Evolutionary conservation across 2,113 vertebrate genomes (phyloP).

Genomic region (Charadrius vociferus): DNA sequence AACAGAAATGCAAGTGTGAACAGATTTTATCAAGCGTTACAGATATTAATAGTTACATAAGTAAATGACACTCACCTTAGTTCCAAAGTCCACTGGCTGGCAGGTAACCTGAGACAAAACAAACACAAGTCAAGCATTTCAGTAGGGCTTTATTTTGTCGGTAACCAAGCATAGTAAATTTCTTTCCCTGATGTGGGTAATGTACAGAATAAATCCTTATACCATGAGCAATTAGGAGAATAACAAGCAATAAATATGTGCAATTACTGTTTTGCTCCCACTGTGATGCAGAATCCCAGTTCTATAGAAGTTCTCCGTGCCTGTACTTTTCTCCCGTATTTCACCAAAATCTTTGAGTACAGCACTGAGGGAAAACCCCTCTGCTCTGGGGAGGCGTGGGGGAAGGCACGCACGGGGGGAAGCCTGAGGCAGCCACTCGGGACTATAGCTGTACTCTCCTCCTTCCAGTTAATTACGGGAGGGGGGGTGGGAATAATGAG

Average conservation of each 20-base stretch:
- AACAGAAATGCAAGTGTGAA: background rate
- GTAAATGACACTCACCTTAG: background rate
- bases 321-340: background rate
- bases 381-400: rapidly evolving
- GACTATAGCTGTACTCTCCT: background rate
- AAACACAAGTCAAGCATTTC: background rate
- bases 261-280: background rate
- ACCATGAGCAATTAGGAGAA: background rate
- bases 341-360: background rate
- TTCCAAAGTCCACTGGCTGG: conserved; percentile 29
- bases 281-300: background rate
- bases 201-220: background rate
- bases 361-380: background rate
- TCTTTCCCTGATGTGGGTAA: background rate
- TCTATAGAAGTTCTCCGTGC: rapidly evolving
- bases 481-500: background rate
- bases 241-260: background rate
- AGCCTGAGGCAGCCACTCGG: rapidly evolving
- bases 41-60: background rate
- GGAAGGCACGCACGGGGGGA: rapidly evolving
- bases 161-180: background rate
- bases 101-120: background rate
- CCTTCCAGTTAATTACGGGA: background rate
- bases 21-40: background rate
- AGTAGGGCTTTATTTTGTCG: background rate